These are phyloP conservation scores for Crotalus tigris DNA, from an alignment of 2,113 vertebrate species.

Conservation along the genomic window DNA sequence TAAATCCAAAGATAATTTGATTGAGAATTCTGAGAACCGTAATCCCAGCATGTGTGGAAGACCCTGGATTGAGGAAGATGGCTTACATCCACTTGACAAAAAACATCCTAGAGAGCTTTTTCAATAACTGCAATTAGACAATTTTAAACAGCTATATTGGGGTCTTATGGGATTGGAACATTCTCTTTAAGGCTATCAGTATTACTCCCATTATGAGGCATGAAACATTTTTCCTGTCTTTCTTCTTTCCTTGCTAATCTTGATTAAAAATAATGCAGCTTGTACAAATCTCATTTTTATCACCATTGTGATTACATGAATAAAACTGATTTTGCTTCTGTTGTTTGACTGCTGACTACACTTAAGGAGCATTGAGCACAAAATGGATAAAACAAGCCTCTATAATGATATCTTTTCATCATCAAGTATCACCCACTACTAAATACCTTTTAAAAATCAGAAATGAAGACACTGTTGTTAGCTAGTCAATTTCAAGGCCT, in stretches of 20 bases:
- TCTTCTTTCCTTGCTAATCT: neutral
- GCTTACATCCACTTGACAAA: neutral
- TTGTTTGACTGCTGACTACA: neutral
- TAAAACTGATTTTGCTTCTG: neutral
- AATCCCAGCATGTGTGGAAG: neutral
- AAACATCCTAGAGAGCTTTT: neutral
- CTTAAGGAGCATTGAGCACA: neutral
- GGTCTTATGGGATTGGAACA: neutral
- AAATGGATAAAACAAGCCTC: neutral
- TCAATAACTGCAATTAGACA: neutral
- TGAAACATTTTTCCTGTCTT: neutral
- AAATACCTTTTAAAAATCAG: neutral
- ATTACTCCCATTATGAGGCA: neutral
- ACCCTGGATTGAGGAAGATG: neutral
- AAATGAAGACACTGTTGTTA: neutral
- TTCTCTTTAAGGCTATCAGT: neutral
- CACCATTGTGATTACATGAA: neutral
- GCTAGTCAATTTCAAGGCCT: neutral
- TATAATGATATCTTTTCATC: neutral
- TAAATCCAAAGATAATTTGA: neutral
- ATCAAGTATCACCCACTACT: neutral
- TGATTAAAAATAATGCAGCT: neutral
- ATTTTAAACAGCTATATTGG: neutral
- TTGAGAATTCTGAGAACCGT: neutral
- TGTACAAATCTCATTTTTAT: neutral